Evolutionary conservation across 2,797 vertebrate species (phyloP), one percentile per base, ranked within the genome.

Genomic region (Eulemur coronatus): DNA sequence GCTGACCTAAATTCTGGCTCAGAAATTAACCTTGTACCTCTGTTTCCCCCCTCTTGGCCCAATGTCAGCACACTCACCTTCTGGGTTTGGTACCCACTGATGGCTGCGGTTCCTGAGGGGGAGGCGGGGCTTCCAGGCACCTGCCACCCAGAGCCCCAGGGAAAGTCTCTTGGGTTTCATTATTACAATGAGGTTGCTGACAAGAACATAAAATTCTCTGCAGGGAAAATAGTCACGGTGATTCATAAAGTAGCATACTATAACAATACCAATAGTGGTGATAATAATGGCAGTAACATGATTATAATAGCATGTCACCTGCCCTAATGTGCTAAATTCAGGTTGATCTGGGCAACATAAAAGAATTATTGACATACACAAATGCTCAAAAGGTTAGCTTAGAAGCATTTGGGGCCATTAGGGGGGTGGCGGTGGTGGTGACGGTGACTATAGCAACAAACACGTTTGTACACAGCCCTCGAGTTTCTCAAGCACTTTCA

Each of bases 221-320:
- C 38, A 82, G 78, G 67, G 38, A 97, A 90, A 97, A 97, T 94
- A 92, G 95, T 70, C 84, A 88, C 67, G 38, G 55, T 57, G 75
- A 97, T 82, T 81, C 15, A 50, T 89, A 95, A 94, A 92, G 93
- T 65, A 55, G 84, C 75, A 52, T 57, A 81, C n/a, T 92, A 48
- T 95, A 96, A 67, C 81, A 79, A 63, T 79, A 95, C 84, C 93
- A 96, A 75, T n/a, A 96, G 90, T 10, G 48, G 50, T 33, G 65
- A 59, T 93, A 96, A 92, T 96, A 96, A 97, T 82, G 91, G 95
- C 89, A 89, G 91, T 94, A 96, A 97, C 30, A 55, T 26, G 87
- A 95, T 90, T 93, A 55, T 80, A 72, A 94, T 72, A 81, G 86
- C 85, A 95, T 87, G 95, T 78, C 67, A 26, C 82, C 89, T 52